A percentile compares a stretch with the other conserved stretches of the same genome.
Evolutionary conservation across 2,888 invertebrate genomes (phyloP).

Genomic region (Sisyra nigra): DNA sequence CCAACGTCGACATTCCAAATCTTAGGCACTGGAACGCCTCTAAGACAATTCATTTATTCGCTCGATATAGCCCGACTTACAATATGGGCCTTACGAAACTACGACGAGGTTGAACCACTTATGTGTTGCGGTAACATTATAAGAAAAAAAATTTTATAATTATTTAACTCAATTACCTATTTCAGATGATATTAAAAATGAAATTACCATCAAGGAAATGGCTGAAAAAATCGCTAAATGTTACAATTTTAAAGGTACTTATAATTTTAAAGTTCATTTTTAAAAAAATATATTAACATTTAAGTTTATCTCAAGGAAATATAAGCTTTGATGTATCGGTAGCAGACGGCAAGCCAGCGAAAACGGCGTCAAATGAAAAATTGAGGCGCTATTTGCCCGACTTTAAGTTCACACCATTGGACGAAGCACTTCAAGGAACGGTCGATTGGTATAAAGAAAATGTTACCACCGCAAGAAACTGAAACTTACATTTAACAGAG

Average conservation of each 20-base stretch:
- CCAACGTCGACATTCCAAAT: slow-evolving; percentile 54
- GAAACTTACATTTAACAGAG: no score
- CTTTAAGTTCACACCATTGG: slow-evolving; percentile 84
- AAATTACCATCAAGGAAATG: no score
- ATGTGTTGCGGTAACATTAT: slow-evolving; percentile 37
- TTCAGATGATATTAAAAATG: no score
- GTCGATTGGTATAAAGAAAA: slow-evolving; percentile 82
- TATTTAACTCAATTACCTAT: background rate
- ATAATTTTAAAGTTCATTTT: no score
- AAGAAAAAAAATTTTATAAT: background rate
- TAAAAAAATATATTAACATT: no score
- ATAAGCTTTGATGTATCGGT: no score
- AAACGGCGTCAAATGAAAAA: slow-evolving; percentile 93
- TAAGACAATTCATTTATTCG: slow-evolving; percentile 96
- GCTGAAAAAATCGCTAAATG: no score
- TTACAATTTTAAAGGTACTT: no score
- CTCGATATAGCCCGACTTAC: slow-evolving; percentile 80
- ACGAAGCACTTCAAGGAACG: slow-evolving; percentile 63
- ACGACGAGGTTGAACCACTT: slow-evolving; percentile 81
- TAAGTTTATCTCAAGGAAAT: no score
- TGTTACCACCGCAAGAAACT: slow-evolving; percentile 55
- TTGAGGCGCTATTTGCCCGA: slow-evolving; percentile 59
- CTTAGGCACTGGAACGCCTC: slow-evolving; percentile 81
- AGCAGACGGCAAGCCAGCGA: slow-evolving; percentile 74
- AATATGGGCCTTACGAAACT: slow-evolving; percentile 78